Evolutionary conservation across 2,888 invertebrate genomes (phyloP).

Genomic region (Limnephilus auricula): DNA sequence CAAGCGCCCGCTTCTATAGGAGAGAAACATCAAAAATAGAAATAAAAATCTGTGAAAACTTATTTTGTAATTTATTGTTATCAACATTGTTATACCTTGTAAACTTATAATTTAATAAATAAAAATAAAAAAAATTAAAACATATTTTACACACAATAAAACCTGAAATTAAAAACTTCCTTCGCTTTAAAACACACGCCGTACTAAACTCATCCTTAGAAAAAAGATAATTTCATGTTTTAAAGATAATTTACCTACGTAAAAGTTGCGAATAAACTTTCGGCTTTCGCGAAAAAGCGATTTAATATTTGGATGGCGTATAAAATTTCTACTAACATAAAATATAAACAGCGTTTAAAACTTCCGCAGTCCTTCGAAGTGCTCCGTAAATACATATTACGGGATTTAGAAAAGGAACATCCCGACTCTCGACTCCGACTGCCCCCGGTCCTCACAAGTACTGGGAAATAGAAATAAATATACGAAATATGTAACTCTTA

Average conservation of each 20-base stretch:
- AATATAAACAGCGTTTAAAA: slow-evolving; percentile 2
- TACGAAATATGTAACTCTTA: not conserved
- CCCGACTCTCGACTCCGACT: not conserved
- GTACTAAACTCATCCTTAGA: not conserved
- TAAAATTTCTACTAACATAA: not conserved
- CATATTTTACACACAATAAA: not conserved
- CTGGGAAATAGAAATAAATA: not conserved
- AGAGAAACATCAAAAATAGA: too few relatives aligned
- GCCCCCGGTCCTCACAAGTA: not conserved
- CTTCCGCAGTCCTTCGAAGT: not conserved
- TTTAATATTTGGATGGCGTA: not conserved
- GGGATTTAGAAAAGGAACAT: not conserved
- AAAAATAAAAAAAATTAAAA: too few relatives aligned
- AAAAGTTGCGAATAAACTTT: not conserved
- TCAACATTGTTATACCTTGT: too few relatives aligned
- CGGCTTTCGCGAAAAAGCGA: not conserved
- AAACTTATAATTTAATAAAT: too few relatives aligned
- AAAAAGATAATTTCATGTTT: not conserved
- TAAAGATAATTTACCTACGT: not conserved
- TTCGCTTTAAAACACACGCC: not conserved
- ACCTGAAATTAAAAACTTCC: not conserved
- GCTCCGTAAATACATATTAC: not conserved
- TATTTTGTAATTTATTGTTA: too few relatives aligned
- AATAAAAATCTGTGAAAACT: too few relatives aligned
- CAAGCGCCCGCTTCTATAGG: too few relatives aligned